Evolutionary conservation across 2,113 vertebrate genomes (phyloP).

Genomic region (Myxocyprinus asiaticus): DNA sequence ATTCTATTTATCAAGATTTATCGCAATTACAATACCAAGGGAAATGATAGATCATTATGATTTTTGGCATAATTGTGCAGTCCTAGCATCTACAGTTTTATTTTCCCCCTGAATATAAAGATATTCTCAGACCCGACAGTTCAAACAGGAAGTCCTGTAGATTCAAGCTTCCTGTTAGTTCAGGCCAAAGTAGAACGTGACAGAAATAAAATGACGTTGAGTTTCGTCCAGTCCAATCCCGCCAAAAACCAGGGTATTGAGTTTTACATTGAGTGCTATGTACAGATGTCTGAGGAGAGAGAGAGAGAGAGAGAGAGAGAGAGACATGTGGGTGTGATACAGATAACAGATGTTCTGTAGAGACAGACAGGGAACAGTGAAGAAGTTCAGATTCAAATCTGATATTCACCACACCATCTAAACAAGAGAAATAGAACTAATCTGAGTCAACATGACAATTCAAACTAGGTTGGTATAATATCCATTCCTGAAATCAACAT

Average conservation of each 20-base stretch:
- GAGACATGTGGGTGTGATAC: constrained; percentile 58
- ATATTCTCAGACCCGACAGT: not conserved
- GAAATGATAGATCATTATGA: too few relatives aligned
- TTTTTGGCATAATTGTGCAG: too few relatives aligned
- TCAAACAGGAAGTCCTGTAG: constrained; percentile 8
- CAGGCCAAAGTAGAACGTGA: not conserved
- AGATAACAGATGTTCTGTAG: constrained; percentile 66
- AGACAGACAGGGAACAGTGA: not conserved
- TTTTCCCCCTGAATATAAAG: not conserved
- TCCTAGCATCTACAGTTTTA: too few relatives aligned
- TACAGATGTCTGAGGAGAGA: constrained; percentile 43
- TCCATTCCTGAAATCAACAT: too few relatives aligned
- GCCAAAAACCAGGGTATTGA: not conserved
- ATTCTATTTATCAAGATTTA: too few relatives aligned
- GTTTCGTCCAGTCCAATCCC: not conserved
- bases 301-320: constrained; percentile 31
- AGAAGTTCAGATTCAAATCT: too few relatives aligned
- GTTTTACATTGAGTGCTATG: constrained; percentile 44
- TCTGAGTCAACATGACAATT: too few relatives aligned
- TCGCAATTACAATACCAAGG: too few relatives aligned
- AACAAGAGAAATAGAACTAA: not conserved
- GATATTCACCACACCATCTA: not conserved
- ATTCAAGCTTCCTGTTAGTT: constrained; percentile 10
- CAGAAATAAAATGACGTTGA: not conserved
- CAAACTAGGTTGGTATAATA: too few relatives aligned